phyloP scores from a whole-genome alignment of 2,888 invertebrate genomes.

The Epirrita christyi region DNA sequence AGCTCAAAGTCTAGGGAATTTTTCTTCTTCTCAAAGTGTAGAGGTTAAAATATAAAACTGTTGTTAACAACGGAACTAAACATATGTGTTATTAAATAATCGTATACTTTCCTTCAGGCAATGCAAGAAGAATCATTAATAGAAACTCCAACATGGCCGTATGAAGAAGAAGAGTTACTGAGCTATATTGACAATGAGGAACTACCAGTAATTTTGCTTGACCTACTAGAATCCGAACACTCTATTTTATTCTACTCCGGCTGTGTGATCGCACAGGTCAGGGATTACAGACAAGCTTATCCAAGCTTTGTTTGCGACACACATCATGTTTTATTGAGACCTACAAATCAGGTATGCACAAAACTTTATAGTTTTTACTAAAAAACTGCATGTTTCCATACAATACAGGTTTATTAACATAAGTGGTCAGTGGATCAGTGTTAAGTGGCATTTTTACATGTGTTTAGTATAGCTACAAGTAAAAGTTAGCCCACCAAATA shows the following conservation, averaged over 20 bases:
- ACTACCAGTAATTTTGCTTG: slow-evolving; percentile 93
- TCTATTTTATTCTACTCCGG: slow-evolving; percentile 96
- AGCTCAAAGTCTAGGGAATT: too few relatives aligned
- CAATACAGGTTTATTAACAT: too few relatives aligned
- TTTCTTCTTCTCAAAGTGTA: too few relatives aligned
- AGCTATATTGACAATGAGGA: slow-evolving; percentile 96
- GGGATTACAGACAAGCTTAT: slow-evolving; percentile 94
- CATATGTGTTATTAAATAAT: neutral
- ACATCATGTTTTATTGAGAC: slow-evolving; percentile 94
- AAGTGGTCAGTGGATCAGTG: too few relatives aligned
- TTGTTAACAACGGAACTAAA: too few relatives aligned
- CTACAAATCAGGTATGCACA: slow-evolving; percentile 93
- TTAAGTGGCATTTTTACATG: too few relatives aligned
- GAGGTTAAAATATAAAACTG: too few relatives aligned
- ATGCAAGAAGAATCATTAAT: slow-evolving; percentile 87
- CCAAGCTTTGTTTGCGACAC: slow-evolving; percentile 91
- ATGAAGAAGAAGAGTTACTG: slow-evolving; percentile 94
- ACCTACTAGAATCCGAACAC: slow-evolving; percentile 92
- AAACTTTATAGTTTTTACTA: neutral
- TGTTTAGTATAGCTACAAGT: too few relatives aligned
- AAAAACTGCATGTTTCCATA: too few relatives aligned
- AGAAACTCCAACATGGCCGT: slow-evolving; percentile 93
- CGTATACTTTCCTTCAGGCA: slow-evolving; percentile 14
- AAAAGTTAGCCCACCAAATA: too few relatives aligned
- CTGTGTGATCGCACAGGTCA: slow-evolving; percentile 95